Base-by-base conservation (phyloP, 2,797 vertebrate genomes). In the Malacoraja senta region DNA sequence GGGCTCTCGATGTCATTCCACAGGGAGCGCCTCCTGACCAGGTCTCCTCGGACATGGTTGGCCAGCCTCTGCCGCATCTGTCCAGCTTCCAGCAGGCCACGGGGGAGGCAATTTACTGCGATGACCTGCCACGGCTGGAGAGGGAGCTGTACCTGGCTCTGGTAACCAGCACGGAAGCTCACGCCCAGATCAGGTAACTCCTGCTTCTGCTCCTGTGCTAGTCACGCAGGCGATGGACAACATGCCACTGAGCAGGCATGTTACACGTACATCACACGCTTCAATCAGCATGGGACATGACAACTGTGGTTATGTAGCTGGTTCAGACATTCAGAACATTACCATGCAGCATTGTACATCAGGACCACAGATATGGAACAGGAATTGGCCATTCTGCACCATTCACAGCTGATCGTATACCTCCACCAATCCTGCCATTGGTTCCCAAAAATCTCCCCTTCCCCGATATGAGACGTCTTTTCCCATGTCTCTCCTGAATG, bases 71-170 rank as follows among this genome's bases (percentile, higher is more conserved):
- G 94, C 96, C 98, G 95, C 99, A 99, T 0, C 96, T 99, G 93
- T 97, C 98, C 0, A 97, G 98, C 0, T 93, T 96, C 94, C 97
- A 98, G 94, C 98, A 99, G 95, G 98, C 98, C 0, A 98, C 97
- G 0, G 99, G 99, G 2, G 98, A 99, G 94, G 99, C 98, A 0
- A 93, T 98, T 78, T 99, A 98, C 95, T 99, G 98, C 0, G 98
- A 99, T 0, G 99, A 99, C 94, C 96, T 99, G 63, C 98, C 98
- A 35, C 95, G 94, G 94, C 98, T 97, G 0, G 96, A 98, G 94
- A 98, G 98, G 0, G 98, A 99, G 94, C 97, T 98, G 8, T 97
- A 97, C 94, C 95, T 99, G 86, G 96, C 97, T 0, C 96, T 99
- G 35, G 95, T 99, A 94, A 98, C 97, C 95, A 99, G 98, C 96